Conservation (phyloP, 53 echinoderm and acorn worm species). For the Temnopleurus reevesii region DNA sequence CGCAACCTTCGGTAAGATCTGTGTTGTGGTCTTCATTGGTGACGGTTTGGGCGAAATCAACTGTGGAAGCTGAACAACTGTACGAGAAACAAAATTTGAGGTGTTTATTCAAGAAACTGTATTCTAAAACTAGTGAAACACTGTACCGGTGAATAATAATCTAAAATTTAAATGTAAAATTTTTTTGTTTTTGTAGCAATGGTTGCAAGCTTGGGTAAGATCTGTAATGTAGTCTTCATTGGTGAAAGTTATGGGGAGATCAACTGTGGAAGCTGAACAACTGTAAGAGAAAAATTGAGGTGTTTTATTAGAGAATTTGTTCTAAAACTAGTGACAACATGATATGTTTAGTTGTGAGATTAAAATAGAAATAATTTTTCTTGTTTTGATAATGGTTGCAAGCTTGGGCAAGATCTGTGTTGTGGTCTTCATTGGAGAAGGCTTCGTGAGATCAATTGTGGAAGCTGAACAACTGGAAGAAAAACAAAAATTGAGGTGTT, state of each 20-base stretch:
- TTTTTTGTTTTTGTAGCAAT: constrained; percentile 42
- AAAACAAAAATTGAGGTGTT: no score
- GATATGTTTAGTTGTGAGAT: no score
- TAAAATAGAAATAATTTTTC: no score
- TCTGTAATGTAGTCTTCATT: constrained; percentile 63
- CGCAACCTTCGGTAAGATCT: constrained; percentile 63
- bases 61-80: constrained; percentile 70
- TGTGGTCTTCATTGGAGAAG: constrained; percentile 72
- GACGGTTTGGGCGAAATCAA: constrained; percentile 70
- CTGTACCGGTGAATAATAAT: no score
- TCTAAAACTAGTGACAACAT: no score
- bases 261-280: constrained; percentile 66
- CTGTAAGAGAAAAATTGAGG: not conserved
- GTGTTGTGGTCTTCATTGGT: constrained; percentile 67
- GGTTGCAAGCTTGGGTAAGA: constrained; percentile 61
- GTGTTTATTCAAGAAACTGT: no score
- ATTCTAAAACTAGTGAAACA: no score
- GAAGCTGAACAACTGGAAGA: constrained; percentile 63
- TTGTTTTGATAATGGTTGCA: constrained; percentile 34
- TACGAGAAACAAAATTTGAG: not conserved
- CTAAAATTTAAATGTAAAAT: no score
- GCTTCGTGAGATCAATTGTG: constrained; percentile 66
- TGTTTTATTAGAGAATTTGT: no score
- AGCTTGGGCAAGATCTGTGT: constrained; percentile 65
- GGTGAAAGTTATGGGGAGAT: constrained; percentile 73